These are phyloP conservation scores for Artemia sinica DNA, from an alignment of 2,888 invertebrate genomes.

Conservation along the genomic window DNA sequence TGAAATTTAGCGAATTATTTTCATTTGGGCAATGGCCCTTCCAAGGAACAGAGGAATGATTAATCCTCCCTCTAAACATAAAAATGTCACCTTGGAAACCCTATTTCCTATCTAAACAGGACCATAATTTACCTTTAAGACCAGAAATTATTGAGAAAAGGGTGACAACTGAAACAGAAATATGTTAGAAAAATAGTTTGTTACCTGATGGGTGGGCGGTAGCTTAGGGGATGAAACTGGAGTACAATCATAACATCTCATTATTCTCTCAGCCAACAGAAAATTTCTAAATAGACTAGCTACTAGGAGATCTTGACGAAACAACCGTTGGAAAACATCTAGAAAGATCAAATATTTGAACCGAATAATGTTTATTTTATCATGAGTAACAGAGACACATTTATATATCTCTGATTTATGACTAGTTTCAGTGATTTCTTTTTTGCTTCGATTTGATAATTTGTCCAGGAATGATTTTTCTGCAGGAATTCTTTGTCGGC, in stretches of 20 bases:
- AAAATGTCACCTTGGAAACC: no score
- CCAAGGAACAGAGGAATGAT: no score
- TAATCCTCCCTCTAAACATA: no score
- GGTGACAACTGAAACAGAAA: no score
- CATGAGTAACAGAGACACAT: background rate
- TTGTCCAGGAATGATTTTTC: no score
- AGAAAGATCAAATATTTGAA: constrained; percentile 28
- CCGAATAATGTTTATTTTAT: background rate
- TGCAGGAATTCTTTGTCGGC: no score
- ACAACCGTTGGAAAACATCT: constrained; percentile 87
- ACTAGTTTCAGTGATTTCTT: background rate
- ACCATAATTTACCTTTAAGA: no score
- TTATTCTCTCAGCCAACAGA: constrained; percentile 82
- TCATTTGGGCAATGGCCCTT: no score
- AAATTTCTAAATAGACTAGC: constrained; percentile 95
- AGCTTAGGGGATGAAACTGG: constrained; percentile 83
- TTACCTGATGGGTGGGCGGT: constrained; percentile 65
- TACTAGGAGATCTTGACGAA: constrained; percentile 92
- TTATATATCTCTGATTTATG: background rate
- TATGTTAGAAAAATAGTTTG: no score
- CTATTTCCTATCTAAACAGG: no score
- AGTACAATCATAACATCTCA: constrained; percentile 88
- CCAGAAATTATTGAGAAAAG: no score
- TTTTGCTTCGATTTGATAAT: background rate
- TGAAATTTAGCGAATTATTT: no score